Conservation (phyloP, 2,797 vertebrate genomes). For the Danio tinwini region DNA sequence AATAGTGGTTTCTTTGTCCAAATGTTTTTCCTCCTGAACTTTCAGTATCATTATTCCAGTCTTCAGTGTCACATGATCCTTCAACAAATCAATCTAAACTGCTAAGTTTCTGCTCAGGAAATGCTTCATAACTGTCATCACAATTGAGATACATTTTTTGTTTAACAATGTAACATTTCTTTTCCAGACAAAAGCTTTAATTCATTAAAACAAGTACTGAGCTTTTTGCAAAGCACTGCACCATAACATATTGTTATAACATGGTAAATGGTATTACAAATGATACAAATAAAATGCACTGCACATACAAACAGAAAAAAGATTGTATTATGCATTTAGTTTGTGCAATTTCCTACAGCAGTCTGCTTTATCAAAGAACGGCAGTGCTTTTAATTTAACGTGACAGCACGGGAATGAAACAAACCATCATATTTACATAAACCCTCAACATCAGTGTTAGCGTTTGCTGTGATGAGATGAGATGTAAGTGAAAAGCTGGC, state of each 20-base stretch:
- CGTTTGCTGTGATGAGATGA: slow-evolving; percentile 24
- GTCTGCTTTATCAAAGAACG: not conserved
- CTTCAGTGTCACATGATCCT: not conserved
- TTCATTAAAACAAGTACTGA: no score
- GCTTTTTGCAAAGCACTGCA: not conserved
- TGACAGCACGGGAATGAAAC: not conserved
- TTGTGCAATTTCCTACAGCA: no score
- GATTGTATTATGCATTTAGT: not conserved
- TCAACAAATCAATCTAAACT: not conserved
- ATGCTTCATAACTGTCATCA: no score
- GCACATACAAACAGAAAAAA: no score
- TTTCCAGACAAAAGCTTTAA: no score
- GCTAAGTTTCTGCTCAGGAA: not conserved
- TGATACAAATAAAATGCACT: not conserved
- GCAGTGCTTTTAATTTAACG: not conserved
- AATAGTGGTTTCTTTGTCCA: no score
- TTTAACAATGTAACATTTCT: no score
- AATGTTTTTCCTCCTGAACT: no score
- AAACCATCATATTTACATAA: slow-evolving; percentile 17
- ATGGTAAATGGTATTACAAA: not conserved
- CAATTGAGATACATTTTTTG: no score
- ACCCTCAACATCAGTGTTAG: not conserved
- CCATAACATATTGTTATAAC: not conserved
- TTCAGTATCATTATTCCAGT: no score
- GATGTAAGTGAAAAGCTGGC: slow-evolving; percentile 9